Evolutionary conservation across 2,113 vertebrate genomes (phyloP).

Genomic region (Halichoerus grypus): DNA sequence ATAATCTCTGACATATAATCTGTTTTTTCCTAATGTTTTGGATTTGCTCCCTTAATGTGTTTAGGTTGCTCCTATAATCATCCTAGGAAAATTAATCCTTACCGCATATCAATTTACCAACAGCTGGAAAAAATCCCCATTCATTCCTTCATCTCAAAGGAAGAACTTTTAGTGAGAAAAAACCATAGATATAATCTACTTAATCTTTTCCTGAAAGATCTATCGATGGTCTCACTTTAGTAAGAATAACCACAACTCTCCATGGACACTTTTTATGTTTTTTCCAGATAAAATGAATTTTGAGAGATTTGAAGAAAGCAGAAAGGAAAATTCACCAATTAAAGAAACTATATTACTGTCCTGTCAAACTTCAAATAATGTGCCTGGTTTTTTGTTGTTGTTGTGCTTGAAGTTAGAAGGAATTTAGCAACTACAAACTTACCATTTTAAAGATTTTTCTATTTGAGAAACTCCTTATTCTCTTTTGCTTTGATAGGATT

Average conservation of each 20-base stretch:
- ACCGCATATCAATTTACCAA: neutral
- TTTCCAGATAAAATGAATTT: neutral
- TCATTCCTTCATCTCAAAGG: constrained; percentile 41
- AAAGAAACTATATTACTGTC: neutral
- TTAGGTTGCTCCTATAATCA: neutral
- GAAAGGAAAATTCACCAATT: neutral
- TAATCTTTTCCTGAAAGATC: constrained; percentile 45
- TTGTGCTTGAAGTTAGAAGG: neutral
- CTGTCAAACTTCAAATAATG: neutral
- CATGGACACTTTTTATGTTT: neutral
- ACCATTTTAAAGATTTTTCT: neutral
- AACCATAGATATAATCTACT: neutral
- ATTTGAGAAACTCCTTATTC: neutral
- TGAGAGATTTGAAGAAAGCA: neutral
- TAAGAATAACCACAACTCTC: neutral
- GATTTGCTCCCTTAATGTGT: neutral
- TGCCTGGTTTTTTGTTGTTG: neutral
- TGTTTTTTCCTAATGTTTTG: constrained; percentile 48
- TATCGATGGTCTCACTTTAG: neutral
- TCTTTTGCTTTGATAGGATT: neutral
- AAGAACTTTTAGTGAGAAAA: constrained; percentile 12
- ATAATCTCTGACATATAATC: neutral
- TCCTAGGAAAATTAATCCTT: constrained; percentile 27
- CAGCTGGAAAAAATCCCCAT: constrained; percentile 48
- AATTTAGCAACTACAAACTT: neutral